Conservation (phyloP, 2,888 invertebrate species). For the Polyommatus iphigenia region DNA sequence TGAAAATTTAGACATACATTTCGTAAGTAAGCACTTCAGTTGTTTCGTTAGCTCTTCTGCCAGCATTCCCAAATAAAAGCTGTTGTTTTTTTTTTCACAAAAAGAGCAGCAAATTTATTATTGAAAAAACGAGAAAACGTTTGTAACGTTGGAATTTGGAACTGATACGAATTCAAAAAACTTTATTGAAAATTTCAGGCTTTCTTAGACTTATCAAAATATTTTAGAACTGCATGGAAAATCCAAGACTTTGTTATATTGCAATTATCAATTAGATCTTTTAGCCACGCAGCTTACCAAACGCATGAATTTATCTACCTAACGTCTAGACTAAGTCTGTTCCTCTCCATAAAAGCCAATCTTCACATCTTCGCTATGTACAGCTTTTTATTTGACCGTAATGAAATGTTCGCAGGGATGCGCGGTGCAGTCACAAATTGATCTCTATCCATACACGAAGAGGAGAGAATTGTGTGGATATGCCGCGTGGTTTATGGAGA, state of each 20-base stretch:
- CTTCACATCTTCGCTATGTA: slow-evolving; percentile 16
- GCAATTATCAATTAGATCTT: not conserved
- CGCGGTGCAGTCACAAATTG: slow-evolving; percentile 61
- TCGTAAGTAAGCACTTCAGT: too few relatives aligned
- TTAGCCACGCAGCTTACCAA: not conserved
- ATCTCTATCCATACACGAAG: slow-evolving; percentile 64
- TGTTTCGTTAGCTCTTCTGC: too few relatives aligned
- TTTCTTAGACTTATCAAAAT: too few relatives aligned
- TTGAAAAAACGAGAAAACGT: too few relatives aligned
- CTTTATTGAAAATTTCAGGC: not conserved
- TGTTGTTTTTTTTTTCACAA: too few relatives aligned
- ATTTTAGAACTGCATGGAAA: not conserved
- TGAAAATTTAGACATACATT: too few relatives aligned
- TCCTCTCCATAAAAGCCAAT: slow-evolving; percentile 19
- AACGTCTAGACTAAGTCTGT: not conserved
- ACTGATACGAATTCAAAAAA: too few relatives aligned
- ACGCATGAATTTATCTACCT: not conserved
- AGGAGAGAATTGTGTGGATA: slow-evolving; percentile 45
- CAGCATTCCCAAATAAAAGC: too few relatives aligned
- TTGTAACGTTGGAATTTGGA: too few relatives aligned
- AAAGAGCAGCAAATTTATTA: too few relatives aligned
- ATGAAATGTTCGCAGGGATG: slow-evolving; percentile 59
- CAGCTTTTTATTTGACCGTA: slow-evolving; percentile 42
- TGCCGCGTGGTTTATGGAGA: not conserved
- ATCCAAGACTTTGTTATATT: not conserved